Percentiles rank a stretch among this genome's conserved stretches.
phyloP scores from a whole-genome alignment of 2,797 vertebrate genomes.

The Arremon brunneinucha region DNA sequence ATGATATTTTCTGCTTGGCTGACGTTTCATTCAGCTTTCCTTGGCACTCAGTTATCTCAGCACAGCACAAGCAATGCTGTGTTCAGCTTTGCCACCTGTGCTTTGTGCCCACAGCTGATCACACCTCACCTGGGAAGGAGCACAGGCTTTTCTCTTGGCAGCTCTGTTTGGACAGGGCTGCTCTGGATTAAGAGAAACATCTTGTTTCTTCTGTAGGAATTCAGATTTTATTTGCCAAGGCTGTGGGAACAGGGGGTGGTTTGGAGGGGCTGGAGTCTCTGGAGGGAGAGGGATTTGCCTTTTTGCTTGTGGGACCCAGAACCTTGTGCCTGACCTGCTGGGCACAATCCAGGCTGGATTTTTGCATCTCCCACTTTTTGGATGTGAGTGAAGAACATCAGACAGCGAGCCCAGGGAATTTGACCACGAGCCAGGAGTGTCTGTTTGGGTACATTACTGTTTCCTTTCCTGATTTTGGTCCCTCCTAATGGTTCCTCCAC shows the following conservation, averaged over 20 bases:
- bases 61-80: background rate
- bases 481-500: too few relatives aligned
- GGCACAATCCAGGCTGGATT: background rate
- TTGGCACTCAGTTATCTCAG: background rate
- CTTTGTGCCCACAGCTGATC: background rate
- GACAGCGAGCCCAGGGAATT: background rate
- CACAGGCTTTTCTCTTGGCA: background rate
- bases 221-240: background rate
- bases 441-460: background rate
- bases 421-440: background rate
- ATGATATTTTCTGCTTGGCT: background rate
- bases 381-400: background rate
- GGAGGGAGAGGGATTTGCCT: background rate
- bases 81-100: background rate
- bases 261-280: fast-evolving
- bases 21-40: background rate
- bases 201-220: background rate
- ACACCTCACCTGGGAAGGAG: background rate
- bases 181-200: background rate
- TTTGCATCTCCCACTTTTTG: background rate
- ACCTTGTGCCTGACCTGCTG: background rate
- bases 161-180: fast-evolving
- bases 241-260: background rate
- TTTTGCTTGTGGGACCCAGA: background rate
- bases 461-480: background rate